Percentiles rank a stretch among this genome's conserved stretches.
Evolutionary conservation across 1,140 invertebrate genomes (phyloP).

Genomic region (Drosophila kanapiae): DNA sequence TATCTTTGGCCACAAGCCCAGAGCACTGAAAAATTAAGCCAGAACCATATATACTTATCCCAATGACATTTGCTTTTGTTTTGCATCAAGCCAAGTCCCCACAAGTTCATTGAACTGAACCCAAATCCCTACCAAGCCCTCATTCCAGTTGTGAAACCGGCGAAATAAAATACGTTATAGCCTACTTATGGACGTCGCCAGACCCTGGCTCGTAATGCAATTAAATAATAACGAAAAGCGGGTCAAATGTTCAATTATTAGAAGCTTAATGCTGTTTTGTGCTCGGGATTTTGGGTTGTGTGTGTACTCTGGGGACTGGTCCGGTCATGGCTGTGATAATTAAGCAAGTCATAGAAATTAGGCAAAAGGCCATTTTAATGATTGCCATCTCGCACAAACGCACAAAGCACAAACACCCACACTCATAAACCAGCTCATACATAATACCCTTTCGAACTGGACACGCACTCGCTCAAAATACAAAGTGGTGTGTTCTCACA

Average conservation of each 20-base stretch:
- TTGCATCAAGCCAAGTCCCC: slow-evolving; percentile 10
- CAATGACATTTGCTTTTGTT: slow-evolving; percentile 44
- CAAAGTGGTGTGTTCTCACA: slow-evolving; percentile 7
- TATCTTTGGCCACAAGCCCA: slow-evolving; percentile 47
- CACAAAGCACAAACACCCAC: slow-evolving; percentile 31
- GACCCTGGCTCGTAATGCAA: slow-evolving; percentile 54
- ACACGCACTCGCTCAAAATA: slow-evolving; percentile 37
- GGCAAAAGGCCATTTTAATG: slow-evolving; percentile 82
- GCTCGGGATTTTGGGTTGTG: slow-evolving; percentile 29
- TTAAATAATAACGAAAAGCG: slow-evolving; percentile 73
- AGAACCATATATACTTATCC: slow-evolving; percentile 48
- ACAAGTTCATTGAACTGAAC: slow-evolving; percentile 48
- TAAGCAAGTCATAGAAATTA: slow-evolving; percentile 84
- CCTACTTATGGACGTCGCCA: slow-evolving; percentile 48
- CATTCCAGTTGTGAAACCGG: slow-evolving; percentile 2
- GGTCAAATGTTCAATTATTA: slow-evolving; percentile 82
- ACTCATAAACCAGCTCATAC: slow-evolving; percentile 15
- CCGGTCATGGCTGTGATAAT: slow-evolving; percentile 71
- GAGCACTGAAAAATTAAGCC: slow-evolving; percentile 25
- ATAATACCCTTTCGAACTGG: slow-evolving; percentile 67
- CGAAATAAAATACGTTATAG: slow-evolving; percentile 53
- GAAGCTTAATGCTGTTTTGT: slow-evolving; percentile 71
- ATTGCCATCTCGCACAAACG: slow-evolving; percentile 70
- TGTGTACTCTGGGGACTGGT: slow-evolving; percentile 40
- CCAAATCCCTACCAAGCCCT: not conserved